Evolutionary conservation across 2,797 vertebrate genomes (phyloP), one percentile per base, ranked within the genome.

Genomic region (Mormyrops attenuatus): DNA sequence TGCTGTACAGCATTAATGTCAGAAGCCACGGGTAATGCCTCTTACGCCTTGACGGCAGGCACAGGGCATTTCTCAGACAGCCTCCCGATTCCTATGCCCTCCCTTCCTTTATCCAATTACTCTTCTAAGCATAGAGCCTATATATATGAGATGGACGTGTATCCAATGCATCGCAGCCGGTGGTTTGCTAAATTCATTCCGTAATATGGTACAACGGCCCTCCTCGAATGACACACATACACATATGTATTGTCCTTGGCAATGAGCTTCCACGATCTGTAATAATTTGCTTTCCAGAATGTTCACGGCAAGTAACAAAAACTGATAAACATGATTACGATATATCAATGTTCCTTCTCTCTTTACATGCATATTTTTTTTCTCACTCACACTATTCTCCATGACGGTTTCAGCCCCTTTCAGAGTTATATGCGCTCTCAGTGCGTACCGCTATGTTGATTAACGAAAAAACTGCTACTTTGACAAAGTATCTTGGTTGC

Each of bases 1-100:
- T 63, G 88, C 66, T 41, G 50, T 60, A 84, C 17, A 85, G 52
- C 82, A 34, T 89, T 89, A 63, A 80, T 52, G 88, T 30, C n/a
- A 52, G 44, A 34, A 22, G 57, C 57, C 63, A 52, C 4, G 15
- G 47, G 8, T 52, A 47, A 50, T 53, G 88, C 53, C 69, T 77
- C 50, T 50, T 17, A n/a, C 0, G 0, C 26, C 41, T 73, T 5
- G 47, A 15, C 47, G 1, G 15, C 49, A 38, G 63, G n/a, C 47
- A 20, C 15, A 9, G 15, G 63, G 50, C 11, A 88, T 88, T 73
- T 88, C 41, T 88, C 66, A 88, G 44, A 3, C 30, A 87, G 77
- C 15, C 88, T 57, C 6, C 13, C 1, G 3, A 77, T 89, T 26
- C 38, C 89, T 50, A 47, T 30, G 34, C 87, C 49, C 55, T 44